These are phyloP conservation scores for Anhinga rufa DNA, from an alignment of 2,113 vertebrate species.

Conservation along the genomic window DNA sequence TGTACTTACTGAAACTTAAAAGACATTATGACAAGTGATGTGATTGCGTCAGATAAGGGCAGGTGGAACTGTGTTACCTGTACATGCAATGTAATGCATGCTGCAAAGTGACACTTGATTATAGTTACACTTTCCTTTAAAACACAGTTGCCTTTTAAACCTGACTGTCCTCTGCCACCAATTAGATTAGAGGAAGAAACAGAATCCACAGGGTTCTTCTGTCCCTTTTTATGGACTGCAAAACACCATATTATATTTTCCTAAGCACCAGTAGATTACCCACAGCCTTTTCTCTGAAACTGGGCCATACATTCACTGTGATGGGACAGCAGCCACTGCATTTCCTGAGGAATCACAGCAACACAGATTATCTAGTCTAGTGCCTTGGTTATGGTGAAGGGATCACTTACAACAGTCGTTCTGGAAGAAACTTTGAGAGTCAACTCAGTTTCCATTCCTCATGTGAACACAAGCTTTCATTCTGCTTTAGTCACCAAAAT, in stretches of 20 bases:
- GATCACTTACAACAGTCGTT: neutral
- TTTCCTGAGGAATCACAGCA: neutral
- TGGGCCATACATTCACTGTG: neutral
- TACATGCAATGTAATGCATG: neutral
- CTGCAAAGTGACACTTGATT: neutral
- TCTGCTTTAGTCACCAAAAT: neutral
- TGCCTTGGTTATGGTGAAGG: neutral
- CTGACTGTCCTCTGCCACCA: neutral
- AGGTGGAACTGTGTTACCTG: constrained; percentile 36
- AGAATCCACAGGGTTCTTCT: neutral
- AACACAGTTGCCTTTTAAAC: neutral
- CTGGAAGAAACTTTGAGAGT: neutral
- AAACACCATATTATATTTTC: neutral
- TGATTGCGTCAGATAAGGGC: neutral
- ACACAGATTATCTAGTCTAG: neutral
- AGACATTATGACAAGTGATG: constrained; percentile 19
- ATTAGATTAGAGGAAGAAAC: neutral
- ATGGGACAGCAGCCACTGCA: neutral
- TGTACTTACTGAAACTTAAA: constrained; percentile 49
- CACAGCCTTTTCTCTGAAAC: neutral
- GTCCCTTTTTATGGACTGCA: neutral
- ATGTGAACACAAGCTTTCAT: neutral
- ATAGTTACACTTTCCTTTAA: neutral
- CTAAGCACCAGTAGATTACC: neutral
- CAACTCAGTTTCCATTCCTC: neutral